Percentiles rank a stretch among this genome's conserved stretches.
Conservation (phyloP, 1,140 invertebrate genomes). For the Procambarus clarkii region DNA sequence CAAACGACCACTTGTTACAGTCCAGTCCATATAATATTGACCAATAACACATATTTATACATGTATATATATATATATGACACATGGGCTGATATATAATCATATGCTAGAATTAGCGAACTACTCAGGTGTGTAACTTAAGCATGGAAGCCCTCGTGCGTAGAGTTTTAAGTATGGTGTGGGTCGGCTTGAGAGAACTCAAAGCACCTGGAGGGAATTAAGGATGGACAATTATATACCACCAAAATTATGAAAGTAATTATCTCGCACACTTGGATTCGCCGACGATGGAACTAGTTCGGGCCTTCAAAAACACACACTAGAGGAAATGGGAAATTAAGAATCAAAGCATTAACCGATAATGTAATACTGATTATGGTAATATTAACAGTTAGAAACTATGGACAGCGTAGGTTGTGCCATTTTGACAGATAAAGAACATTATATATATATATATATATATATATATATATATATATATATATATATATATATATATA, state of each 20-base stretch:
- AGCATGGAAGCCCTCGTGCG: not conserved
- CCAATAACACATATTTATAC: not conserved
- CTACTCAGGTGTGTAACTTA: not conserved
- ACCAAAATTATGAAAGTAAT: not conserved
- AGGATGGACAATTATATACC: not conserved
- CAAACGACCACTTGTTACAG: too few species aligned
- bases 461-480: constrained; percentile 22
- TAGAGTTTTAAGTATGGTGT: not conserved
- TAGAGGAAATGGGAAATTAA: too few species aligned
- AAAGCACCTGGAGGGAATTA: not conserved
- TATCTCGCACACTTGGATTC: not conserved
- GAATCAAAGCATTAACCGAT: too few species aligned
- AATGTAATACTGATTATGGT: too few species aligned
- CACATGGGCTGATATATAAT: too few species aligned
- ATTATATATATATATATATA: not conserved
- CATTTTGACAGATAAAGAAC: too few species aligned
- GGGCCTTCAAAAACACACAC: too few species aligned
- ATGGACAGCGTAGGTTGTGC: too few species aligned
- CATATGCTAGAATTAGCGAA: too few species aligned
- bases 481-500: constrained; percentile 1
- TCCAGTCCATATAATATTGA: too few species aligned
- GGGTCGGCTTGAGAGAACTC: not conserved
- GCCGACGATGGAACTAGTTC: too few species aligned
- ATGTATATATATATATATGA: not conserved
- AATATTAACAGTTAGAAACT: too few species aligned